Percentiles rank a stretch among this genome's conserved stretches.
Evolutionary conservation across 2,888 invertebrate species (phyloP).

Genomic region (Erebia palarica): DNA sequence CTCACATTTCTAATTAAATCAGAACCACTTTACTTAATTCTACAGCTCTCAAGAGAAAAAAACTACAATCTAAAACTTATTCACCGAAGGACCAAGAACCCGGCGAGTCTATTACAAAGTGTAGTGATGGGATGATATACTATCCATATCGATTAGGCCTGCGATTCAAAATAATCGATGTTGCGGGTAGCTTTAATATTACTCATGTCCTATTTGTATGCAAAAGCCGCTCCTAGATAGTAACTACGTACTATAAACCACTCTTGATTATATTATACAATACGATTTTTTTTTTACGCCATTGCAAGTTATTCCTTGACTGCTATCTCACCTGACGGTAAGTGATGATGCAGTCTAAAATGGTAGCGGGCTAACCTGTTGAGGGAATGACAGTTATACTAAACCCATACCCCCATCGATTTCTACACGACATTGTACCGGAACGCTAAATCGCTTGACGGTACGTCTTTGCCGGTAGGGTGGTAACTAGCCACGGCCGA

Average conservation of each 20-base stretch:
- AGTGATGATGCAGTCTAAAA: no score
- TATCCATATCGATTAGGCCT: slow-evolving; percentile 22
- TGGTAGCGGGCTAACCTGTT: no score
- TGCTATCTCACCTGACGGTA: no score
- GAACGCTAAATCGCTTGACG: no score
- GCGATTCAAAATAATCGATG: slow-evolving; percentile 25
- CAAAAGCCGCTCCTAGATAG: not conserved
- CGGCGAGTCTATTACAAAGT: slow-evolving; percentile 17
- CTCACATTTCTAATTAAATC: not conserved
- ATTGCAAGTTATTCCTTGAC: no score
- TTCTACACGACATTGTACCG: no score
- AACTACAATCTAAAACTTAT: not conserved
- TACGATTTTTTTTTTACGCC: no score
- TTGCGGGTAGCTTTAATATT: slow-evolving; percentile 29
- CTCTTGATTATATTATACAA: not conserved
- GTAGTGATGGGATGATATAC: slow-evolving; percentile 12
- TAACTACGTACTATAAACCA: not conserved
- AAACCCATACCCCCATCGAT: no score
- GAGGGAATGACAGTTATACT: no score
- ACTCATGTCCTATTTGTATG: slow-evolving; percentile 31
- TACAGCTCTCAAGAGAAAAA: not conserved
- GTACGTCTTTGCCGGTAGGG: no score
- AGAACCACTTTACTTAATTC: not conserved
- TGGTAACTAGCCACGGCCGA: no score
- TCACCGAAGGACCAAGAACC: not conserved